phyloP scores from a whole-genome alignment of 2,797 vertebrate genomes.

The Micropoecilia bifurca region DNA sequence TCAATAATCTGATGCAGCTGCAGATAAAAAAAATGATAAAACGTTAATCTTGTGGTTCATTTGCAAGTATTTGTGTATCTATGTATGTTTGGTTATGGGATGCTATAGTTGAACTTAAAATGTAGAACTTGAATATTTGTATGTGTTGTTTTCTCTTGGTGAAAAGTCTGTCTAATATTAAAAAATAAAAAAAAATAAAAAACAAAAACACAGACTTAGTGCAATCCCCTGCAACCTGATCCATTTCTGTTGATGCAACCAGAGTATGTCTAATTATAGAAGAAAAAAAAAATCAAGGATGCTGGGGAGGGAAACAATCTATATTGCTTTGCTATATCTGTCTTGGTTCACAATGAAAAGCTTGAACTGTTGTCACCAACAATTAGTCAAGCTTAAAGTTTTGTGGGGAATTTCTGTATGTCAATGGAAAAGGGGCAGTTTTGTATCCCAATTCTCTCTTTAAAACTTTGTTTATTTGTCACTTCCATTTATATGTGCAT shows the following conservation, averaged over 20 bases:
- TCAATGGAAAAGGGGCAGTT: neutral
- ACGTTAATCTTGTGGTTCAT: too few relatives aligned
- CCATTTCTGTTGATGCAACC: slow-evolving; percentile 4
- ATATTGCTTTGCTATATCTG: slow-evolving; percentile 7
- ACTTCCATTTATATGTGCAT: neutral
- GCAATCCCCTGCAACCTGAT: neutral
- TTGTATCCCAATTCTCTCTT: neutral
- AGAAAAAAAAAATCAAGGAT: neutral
- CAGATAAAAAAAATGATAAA: neutral
- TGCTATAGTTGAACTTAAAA: too few relatives aligned
- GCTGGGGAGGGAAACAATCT: neutral
- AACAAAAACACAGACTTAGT: neutral
- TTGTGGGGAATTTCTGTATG: neutral
- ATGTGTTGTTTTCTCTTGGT: too few relatives aligned
- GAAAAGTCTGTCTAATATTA: neutral
- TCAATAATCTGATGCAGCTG: neutral
- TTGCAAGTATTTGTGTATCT: too few relatives aligned
- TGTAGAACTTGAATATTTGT: too few relatives aligned
- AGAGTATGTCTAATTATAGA: slow-evolving; percentile 17
- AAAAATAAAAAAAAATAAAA: too few relatives aligned
- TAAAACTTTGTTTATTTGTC: neutral
- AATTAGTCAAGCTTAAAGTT: neutral
- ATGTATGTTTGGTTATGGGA: too few relatives aligned
- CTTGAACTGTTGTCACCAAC: neutral
- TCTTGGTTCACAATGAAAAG: slow-evolving; percentile 4